A percentile compares a stretch with the other conserved stretches of the same genome.
Conservation (phyloP, 2,113 vertebrate genomes). For the Nycticryphes semicollaris region DNA sequence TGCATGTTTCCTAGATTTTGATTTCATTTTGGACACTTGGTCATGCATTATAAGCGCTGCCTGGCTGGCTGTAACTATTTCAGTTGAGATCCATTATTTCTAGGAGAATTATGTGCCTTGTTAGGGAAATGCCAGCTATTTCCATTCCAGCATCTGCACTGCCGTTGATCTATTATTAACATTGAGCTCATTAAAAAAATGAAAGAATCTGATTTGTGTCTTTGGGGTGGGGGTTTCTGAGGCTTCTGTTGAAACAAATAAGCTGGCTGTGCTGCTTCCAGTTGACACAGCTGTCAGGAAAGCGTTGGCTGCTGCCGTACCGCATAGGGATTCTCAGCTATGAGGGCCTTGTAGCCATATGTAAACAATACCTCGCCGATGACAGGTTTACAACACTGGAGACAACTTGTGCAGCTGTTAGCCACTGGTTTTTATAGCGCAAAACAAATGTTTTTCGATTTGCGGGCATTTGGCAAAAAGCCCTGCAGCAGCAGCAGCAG, state of each 20-base stretch:
- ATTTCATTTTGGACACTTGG: constrained; percentile 75
- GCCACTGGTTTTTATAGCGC: constrained; percentile 46
- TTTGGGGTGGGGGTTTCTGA: constrained; percentile 30
- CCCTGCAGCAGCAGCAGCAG: not conserved
- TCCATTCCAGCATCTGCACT: constrained; percentile 77
- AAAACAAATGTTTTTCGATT: constrained; percentile 63
- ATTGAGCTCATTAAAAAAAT: constrained; percentile 69
- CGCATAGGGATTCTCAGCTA: constrained; percentile 50
- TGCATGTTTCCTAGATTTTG: constrained; percentile 74
- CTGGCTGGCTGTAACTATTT: constrained; percentile 72
- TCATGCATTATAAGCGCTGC: constrained; percentile 74
- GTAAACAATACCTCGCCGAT: constrained; percentile 71
- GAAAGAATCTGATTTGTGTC: constrained; percentile 74
- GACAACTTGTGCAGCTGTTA: constrained; percentile 74
- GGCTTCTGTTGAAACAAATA: constrained; percentile 64
- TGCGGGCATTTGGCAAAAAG: constrained; percentile 8
- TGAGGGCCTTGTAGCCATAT: constrained; percentile 75
- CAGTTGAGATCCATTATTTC: constrained; percentile 78
- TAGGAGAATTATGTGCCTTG: constrained; percentile 76
- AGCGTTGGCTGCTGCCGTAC: constrained; percentile 39
- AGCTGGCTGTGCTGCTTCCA: constrained; percentile 55
- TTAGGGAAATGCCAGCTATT: constrained; percentile 76
- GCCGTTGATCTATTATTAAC: constrained; percentile 80
- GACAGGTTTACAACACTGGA: constrained; percentile 77
- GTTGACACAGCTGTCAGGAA: constrained; percentile 77